phyloP scores from a whole-genome alignment of 2,113 vertebrate genomes.

The Callionymus lyra region DNA sequence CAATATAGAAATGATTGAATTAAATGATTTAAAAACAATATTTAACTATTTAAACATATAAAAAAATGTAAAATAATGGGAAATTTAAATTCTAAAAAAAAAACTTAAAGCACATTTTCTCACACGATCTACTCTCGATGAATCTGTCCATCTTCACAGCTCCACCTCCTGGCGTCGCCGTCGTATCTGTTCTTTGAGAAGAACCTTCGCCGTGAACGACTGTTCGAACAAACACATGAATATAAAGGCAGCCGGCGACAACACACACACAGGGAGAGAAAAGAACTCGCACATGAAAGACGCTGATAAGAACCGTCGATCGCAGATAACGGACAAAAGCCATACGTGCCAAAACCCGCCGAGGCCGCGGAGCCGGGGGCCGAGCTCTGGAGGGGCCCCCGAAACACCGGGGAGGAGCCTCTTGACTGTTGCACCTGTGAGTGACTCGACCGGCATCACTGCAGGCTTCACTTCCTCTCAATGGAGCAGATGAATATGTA shows the following conservation, averaged over 20 bases:
- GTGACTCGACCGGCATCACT: constrained; percentile 45
- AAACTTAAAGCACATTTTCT: no score
- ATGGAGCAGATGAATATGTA: constrained; percentile 61
- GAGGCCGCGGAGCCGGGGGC: constrained; percentile 52
- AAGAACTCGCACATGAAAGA: constrained; percentile 54
- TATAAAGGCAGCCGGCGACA: constrained; percentile 43
- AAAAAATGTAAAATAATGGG: no score
- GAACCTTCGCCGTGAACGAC: constrained; percentile 24
- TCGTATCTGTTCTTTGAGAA: constrained; percentile 14
- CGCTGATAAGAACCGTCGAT: constrained; percentile 60
- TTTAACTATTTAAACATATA: no score
- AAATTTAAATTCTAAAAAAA: no score
- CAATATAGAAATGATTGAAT: no score
- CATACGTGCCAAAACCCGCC: constrained; percentile 63
- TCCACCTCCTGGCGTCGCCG: constrained; percentile 6
- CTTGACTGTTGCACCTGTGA: constrained; percentile 55
- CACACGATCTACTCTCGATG: no score
- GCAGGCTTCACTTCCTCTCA: constrained; percentile 64
- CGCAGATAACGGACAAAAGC: constrained; percentile 65
- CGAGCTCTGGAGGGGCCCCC: constrained; percentile 38
- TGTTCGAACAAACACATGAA: constrained; percentile 31
- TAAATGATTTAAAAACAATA: no score
- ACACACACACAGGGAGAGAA: constrained; percentile 31
- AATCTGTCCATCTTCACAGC: background rate
- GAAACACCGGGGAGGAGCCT: constrained; percentile 26